Evolutionary conservation across 2,888 invertebrate species (phyloP), one percentile per base, ranked within the genome.

Genomic region (Copidosoma aretas): DNA sequence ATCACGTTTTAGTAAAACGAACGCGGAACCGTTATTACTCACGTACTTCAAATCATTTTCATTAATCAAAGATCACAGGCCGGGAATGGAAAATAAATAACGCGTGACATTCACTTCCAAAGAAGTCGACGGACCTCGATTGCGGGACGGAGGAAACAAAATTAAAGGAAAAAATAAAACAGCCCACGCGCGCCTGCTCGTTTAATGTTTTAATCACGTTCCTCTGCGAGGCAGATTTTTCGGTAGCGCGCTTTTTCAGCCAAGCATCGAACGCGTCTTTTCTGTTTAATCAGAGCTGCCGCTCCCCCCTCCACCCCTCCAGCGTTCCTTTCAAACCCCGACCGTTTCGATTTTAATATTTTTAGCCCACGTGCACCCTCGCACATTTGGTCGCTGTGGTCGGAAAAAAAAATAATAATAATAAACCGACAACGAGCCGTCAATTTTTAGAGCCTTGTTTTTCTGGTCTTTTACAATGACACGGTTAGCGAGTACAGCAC

Each of bases 321-420:
- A 3, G 32, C 8, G 32, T 32, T 8, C 32, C 32, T 32, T 32
- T 32, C 32, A 32, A 32, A 8, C 32, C 41, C 39, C 56, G 39
- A 25, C 12, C 39, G 46, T 66, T 60, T 54, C 46, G 22, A 60
- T 66, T 66, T 66, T 66, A 66, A 66, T 66, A 60, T 56, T 66
- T 60, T 60, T 54, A 66, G 54, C 60, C 52, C 63, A 57, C 66
- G 51, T 25, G 3, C 62, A 56, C 54, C 24, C 43, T n/a, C 22
- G 57, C 43, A 12, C 15, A 14, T 46, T 46, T 46, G 3, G 43
- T 64, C 64, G 70, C 60, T 61, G 67, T 24, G 67, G 25, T 52
- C 62, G 52, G 24, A 49, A 59, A 69, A 61, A 64, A 64, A 64
- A 71, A n/a, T n/a, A n/a, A n/a, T n/a, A n/a, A n/a, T n/a, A n/a